Evolutionary conservation across 2,888 invertebrate genomes (phyloP), one percentile per base, ranked within the genome.

Genomic region (Brachyptera risi): DNA sequence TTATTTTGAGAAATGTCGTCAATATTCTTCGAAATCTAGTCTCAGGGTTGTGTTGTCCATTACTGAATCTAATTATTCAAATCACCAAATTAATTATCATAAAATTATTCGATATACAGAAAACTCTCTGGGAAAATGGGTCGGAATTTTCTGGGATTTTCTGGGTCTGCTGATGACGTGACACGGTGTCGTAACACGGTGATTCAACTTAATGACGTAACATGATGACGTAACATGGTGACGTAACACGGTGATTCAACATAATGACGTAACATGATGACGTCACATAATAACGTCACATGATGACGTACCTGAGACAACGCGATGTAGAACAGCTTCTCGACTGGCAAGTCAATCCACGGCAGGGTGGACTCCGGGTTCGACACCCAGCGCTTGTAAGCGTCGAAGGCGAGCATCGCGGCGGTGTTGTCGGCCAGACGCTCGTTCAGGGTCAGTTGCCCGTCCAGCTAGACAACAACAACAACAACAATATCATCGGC

Each of bases 221-320:
- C n/a, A n/a, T n/a, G n/a, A n/a, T n/a, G n/a, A n/a, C n/a, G n/a
- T n/a, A n/a, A n/a, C n/a, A n/a, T n/a, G n/a, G n/a, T n/a, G n/a
- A n/a, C n/a, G n/a, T n/a, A n/a, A n/a, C n/a, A n/a, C n/a, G n/a
- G n/a, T n/a, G n/a, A n/a, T n/a, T n/a, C n/a, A n/a, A n/a, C n/a
- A n/a, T n/a, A n/a, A n/a, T n/a, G n/a, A n/a, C n/a, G n/a, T n/a
- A n/a, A n/a, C n/a, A n/a, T n/a, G n/a, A n/a, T n/a, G n/a, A n/a
- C n/a, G n/a, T n/a, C n/a, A n/a, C n/a, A n/a, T n/a, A n/a, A 44
- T 17, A n/a, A 13, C 13, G n/a, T n/a, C n/a, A 1, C 13, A 21
- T 15, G n/a, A n/a, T n/a, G n/a, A 35, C 21, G 49, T 51, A 64
- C 64, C 64, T 64, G 64, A 19, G 62, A 59, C 11, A 60, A 7